Conservation (phyloP, 2,113 vertebrate genomes). For the Nothobranchius kuhntae region DNA sequence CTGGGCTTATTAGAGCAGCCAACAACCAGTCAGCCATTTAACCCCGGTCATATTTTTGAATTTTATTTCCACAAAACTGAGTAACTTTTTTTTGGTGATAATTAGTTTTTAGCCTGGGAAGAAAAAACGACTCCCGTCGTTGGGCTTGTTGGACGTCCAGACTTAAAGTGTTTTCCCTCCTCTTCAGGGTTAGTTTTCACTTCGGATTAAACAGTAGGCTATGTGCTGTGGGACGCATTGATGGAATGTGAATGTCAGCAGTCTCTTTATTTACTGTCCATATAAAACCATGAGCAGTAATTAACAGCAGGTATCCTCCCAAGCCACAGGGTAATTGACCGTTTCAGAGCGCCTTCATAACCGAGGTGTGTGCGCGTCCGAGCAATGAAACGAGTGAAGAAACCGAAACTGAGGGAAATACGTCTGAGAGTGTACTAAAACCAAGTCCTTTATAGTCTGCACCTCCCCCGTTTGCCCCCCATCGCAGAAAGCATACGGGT, state of each 20-base stretch:
- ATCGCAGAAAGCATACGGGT: conserved; percentile 89
- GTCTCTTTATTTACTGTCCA: conserved; percentile 97
- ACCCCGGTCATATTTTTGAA: too few relatives aligned
- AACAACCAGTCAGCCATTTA: too few relatives aligned
- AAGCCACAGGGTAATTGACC: conserved; percentile 93
- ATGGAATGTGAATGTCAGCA: conserved; percentile 99
- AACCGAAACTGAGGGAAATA: conserved; percentile 26
- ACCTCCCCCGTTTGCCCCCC: conserved; percentile 48
- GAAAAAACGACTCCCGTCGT: background rate
- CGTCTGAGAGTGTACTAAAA: conserved; percentile 86
- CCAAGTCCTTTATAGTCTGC: conserved; percentile 80
- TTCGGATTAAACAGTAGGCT: conserved; percentile 72
- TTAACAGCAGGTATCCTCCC: conserved; percentile 83
- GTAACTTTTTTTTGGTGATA: too few relatives aligned
- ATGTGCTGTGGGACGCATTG: conserved; percentile 88
- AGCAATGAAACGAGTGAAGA: conserved; percentile 20
- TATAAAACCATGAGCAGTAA: conserved; percentile 82
- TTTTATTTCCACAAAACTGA: too few relatives aligned
- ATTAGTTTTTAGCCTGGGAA: too few relatives aligned
- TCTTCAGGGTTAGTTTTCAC: conserved; percentile 56
- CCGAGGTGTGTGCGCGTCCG: conserved; percentile 40
- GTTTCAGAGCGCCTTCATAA: conserved; percentile 83
- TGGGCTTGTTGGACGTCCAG: background rate
- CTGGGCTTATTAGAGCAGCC: too few relatives aligned
- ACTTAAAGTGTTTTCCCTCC: conserved; percentile 2